These are phyloP conservation scores for Drosophila fulvimacula DNA, from an alignment of 2,888 invertebrate genomes.

Conservation along the genomic window DNA sequence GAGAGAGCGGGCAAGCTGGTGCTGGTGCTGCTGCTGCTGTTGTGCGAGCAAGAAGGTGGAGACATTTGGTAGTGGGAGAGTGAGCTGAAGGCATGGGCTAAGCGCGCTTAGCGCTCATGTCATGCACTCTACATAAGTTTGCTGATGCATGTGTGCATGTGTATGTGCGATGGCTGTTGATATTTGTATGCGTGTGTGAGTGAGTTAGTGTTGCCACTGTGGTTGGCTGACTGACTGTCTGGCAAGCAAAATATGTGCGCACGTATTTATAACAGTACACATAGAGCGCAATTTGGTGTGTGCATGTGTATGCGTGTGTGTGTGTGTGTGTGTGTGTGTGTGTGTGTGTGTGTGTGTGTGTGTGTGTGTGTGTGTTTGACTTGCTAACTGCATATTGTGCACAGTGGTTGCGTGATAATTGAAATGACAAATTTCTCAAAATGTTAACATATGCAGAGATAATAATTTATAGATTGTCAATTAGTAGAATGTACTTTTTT, in stretches of 20 bases:
- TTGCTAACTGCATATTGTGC: slow-evolving; percentile 72
- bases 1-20: not conserved
- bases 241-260: slow-evolving; percentile 57
- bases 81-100: slow-evolving; percentile 47
- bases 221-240: slow-evolving; percentile 65
- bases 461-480: not conserved
- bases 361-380: slow-evolving; percentile 26
- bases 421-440: not conserved
- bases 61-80: slow-evolving; percentile 19
- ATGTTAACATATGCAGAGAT: not conserved
- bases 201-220: slow-evolving; percentile 45
- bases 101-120: slow-evolving; percentile 73
- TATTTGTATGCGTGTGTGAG: slow-evolving; percentile 20
- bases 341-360: slow-evolving; percentile 22
- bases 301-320: too few species aligned
- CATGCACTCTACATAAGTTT: slow-evolving; percentile 75
- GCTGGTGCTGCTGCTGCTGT: not conserved
- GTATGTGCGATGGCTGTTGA: slow-evolving; percentile 14
- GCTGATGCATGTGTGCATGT: slow-evolving; percentile 24
- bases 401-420: slow-evolving; percentile 9
- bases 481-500: not conserved
- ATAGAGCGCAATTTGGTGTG: slow-evolving; percentile 46
- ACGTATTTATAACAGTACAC: slow-evolving; percentile 68
- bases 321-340: slow-evolving; percentile 25
- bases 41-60: not conserved